Conservation (phyloP, 2,797 vertebrate species). For the Discoglossus pictus region DNA sequence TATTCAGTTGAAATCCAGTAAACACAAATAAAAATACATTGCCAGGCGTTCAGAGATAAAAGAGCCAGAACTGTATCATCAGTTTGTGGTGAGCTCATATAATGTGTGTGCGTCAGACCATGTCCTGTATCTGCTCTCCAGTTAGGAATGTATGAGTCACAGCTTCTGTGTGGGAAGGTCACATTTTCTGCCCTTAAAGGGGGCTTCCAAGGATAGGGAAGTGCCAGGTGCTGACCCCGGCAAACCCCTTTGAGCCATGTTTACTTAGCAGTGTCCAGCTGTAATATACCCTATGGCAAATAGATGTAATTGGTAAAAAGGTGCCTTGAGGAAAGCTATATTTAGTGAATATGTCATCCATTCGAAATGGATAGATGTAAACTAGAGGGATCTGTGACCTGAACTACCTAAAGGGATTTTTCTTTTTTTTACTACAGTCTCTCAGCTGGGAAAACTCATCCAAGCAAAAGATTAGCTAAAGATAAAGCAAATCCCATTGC, state of each 20-base stretch:
- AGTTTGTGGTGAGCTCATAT: slow-evolving; percentile 42
- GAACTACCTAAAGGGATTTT: too few species aligned
- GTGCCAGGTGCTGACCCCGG: not conserved
- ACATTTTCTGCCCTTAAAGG: slow-evolving; percentile 18
- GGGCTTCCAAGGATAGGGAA: not conserved
- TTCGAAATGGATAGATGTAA: too few species aligned
- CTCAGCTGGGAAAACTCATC: too few species aligned
- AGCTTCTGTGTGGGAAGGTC: slow-evolving; percentile 39
- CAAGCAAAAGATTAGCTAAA: too few species aligned
- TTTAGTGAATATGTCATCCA: too few species aligned
- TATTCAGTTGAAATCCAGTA: slow-evolving; percentile 38
- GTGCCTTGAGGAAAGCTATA: too few species aligned
- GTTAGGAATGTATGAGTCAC: slow-evolving; percentile 46
- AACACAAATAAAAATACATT: slow-evolving; percentile 49
- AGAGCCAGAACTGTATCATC: slow-evolving; percentile 46
- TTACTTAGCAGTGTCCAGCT: too few species aligned
- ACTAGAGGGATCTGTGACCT: too few species aligned
- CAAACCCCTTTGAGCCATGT: not conserved
- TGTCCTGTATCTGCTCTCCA: slow-evolving; percentile 42
- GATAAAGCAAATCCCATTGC: too few species aligned
- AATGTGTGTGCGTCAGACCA: slow-evolving; percentile 42
- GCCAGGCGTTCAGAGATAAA: slow-evolving; percentile 41
- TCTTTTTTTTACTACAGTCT: too few species aligned
- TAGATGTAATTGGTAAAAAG: too few species aligned
- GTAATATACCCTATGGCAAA: too few species aligned